Evolutionary conservation across 1,140 invertebrate genomes (phyloP).

Genomic region (Bombus ignitus): DNA sequence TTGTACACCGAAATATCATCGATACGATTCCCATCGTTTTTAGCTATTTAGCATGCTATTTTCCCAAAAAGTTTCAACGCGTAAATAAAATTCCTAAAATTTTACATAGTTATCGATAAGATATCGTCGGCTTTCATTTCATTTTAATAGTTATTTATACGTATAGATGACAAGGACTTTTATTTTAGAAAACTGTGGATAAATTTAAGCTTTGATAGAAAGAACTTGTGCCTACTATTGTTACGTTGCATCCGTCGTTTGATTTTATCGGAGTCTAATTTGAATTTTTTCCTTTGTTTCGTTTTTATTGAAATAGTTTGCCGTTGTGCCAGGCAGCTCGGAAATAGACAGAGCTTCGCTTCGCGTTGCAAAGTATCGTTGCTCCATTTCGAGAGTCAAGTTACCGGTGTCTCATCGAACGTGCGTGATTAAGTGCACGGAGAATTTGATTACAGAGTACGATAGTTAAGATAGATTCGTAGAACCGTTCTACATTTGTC

Average conservation of each 20-base stretch:
- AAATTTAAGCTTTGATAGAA: neutral
- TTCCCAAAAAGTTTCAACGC: neutral
- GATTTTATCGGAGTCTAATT: neutral
- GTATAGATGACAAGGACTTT: too few species aligned
- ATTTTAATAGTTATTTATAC: too few species aligned
- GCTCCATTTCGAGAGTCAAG: constrained; percentile 18
- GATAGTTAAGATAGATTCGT: constrained; percentile 3
- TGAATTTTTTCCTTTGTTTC: neutral
- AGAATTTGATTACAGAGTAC: constrained; percentile 23
- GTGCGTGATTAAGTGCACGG: constrained; percentile 15
- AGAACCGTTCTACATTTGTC: neutral
- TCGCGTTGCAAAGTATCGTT: constrained; percentile 30
- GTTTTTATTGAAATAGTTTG: constrained; percentile 18
- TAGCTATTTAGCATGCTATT: neutral
- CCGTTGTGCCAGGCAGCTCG: constrained; percentile 16
- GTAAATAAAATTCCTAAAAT: neutral
- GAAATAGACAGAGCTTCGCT: constrained; percentile 16
- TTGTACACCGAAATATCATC: neutral
- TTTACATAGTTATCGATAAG: neutral
- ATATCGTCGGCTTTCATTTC: too few species aligned
- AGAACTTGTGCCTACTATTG: neutral
- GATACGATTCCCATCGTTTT: neutral
- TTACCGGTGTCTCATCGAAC: constrained; percentile 31
- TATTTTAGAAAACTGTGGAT: too few species aligned
- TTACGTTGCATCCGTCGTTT: neutral